Evolutionary conservation across 2,797 vertebrate species (phyloP), one percentile per base, ranked within the genome.

Genomic region (Erithacus rubecula): DNA sequence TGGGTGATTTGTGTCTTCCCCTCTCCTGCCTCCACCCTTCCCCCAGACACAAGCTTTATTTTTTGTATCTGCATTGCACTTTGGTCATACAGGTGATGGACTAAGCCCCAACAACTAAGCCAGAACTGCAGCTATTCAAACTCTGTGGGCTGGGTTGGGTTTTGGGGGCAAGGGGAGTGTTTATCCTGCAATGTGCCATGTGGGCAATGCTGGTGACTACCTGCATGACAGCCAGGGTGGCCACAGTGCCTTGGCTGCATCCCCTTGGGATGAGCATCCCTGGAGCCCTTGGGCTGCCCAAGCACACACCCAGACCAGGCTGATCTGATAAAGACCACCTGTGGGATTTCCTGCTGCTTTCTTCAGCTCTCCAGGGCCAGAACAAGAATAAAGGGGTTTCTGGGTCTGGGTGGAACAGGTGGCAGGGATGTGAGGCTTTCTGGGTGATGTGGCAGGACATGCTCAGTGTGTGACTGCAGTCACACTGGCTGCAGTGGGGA

Each of bases 1-100:
- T 79, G 55, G 15, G 51, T 69, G 83, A 82, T 74, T 89, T 85
- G 47, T 89, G 51, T 34, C 46, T 92, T 87, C n/a, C 71, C 16
- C 10, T 83, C 21, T 85, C 30, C 76, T 94, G 68, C 81, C 39
- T 76, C 51, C 77, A 81, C 43, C 44, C 53, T 80, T 77, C 36
- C 43, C 49, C 30, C 29, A 19, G 52, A 67, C 39, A 76, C 0
- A 1, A 76, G 47, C 34, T 62, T 0, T 59, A 34, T 81, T 86
- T 88, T 55, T 29, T 30, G 34, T 5, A 65, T 29, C 51, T 80
- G 41, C 21, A 20, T 5, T 53, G 64, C 39, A 59, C 34, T 80
- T 92, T 49, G 34, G 37, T 86, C 44, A 23, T 32, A 36, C 17
- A 71, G 34, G 15, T 26, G 58, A 63, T n/a, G 30, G 69, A 24